Evolutionary conservation across 2,888 invertebrate species (phyloP), one percentile per base, ranked within the genome.

Genomic region (Archaeoteleia sp.): DNA sequence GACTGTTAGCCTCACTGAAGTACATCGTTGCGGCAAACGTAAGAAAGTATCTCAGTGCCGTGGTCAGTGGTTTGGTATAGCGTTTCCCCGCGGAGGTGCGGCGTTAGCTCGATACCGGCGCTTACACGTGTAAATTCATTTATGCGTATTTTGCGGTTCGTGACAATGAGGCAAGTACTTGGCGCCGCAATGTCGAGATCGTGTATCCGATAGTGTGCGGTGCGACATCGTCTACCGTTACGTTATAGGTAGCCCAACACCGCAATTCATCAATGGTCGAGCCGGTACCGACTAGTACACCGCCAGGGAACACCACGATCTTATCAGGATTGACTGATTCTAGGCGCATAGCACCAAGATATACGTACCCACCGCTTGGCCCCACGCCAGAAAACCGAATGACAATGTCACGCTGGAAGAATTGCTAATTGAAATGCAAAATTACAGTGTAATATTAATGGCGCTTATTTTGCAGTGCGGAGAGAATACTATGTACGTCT

Each of bases 191-290:
- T 57, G 40, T 51, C 30, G 45, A 25, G 48, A 48, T 63, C 49
- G 43, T 55, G 55, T 54, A 37, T 45, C 17, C 20, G 49, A 46
- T 37, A 40, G 29, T 49, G 46, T 57, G 37, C 10, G 17, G 7
- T 42, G 32, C 54, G 39, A 39, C 49, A 40, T 27, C 57, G 62
- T 62, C 54, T 45, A 45, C 54, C 25, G 51, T 49, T 30, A 46
- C 46, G 48, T 58, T 55, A 51, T 40, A 37, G 20, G 12, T 29
- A 8, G 17, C 15, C 15, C 43, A 29, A 14, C 43, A 57, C 58
- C 58, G 32, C 63, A 58, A 66, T 71, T 63, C 60, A 63, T 71
- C 66, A 71, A 67, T 63, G 53, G 55, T 58, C 27, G 49, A n/a
- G 20, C 5, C 27, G 9, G 9, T 40, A 34, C 20, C 35, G 53